Evolutionary conservation across 1,140 invertebrate species (phyloP).

Genomic region (Ostrea edulis): DNA sequence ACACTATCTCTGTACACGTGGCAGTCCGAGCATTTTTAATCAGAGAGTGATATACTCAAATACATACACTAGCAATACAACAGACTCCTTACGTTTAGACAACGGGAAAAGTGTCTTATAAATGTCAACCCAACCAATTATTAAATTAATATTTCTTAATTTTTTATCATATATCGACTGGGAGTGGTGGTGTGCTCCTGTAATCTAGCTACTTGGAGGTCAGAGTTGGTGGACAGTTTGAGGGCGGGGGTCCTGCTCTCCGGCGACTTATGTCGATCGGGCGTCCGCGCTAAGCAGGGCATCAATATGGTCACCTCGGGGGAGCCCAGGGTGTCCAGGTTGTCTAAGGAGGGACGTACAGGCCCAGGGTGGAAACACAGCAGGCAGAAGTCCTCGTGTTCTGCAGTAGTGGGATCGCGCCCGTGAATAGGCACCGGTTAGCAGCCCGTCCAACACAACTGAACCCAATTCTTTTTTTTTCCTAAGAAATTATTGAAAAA

Average conservation of each 20-base stretch:
- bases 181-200: slow-evolving; percentile 63
- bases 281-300: slow-evolving; percentile 87
- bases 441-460: slow-evolving; percentile 91
- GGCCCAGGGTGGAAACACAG: slow-evolving; percentile 98
- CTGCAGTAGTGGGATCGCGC: slow-evolving; percentile 98
- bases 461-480: slow-evolving; percentile 88
- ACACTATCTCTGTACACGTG: too few relatives aligned
- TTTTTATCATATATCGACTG: background rate
- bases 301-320: slow-evolving; percentile 92
- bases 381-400: slow-evolving; percentile 97
- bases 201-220: slow-evolving; percentile 62
- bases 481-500: too few relatives aligned
- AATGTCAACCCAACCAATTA: too few relatives aligned
- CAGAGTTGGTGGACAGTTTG: slow-evolving; percentile 87
- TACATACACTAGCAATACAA: too few relatives aligned
- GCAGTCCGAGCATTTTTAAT: too few relatives aligned
- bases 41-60: too few relatives aligned
- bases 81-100: too few relatives aligned
- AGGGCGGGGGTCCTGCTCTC: slow-evolving; percentile 85
- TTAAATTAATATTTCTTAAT: too few relatives aligned
- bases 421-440: slow-evolving; percentile 91
- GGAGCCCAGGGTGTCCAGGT: slow-evolving; percentile 91
- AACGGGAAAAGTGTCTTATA: too few relatives aligned
- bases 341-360: slow-evolving; percentile 93
- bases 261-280: slow-evolving; percentile 81